Percentiles rank a stretch among this genome's conserved stretches.
Evolutionary conservation across 2,888 invertebrate species (phyloP).

Genomic region (Tachina grossa): DNA sequence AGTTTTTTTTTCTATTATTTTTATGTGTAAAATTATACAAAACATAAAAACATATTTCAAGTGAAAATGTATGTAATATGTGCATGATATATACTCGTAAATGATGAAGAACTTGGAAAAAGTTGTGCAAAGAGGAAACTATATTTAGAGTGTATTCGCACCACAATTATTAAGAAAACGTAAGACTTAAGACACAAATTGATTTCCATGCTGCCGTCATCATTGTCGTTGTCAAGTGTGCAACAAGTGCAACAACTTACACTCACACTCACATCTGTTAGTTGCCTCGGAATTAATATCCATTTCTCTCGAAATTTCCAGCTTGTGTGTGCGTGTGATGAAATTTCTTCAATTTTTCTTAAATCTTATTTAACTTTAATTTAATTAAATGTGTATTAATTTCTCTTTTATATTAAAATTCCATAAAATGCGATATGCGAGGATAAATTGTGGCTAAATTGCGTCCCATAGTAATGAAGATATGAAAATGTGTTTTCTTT

Average conservation of each 20-base stretch:
- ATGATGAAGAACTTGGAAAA: slow-evolving; percentile 69
- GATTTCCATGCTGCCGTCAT: slow-evolving; percentile 26
- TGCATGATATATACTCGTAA: slow-evolving; percentile 15
- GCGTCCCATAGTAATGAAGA: too few species aligned
- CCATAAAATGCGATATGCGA: too few species aligned
- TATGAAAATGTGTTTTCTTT: too few species aligned
- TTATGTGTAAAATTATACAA: slow-evolving; percentile 70
- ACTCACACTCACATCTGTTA: slow-evolving; percentile 40
- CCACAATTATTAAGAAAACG: slow-evolving; percentile 21
- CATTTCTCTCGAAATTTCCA: slow-evolving; percentile 60
- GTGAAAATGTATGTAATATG: slow-evolving; percentile 58
- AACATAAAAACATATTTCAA: slow-evolving; percentile 67
- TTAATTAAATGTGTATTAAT: too few species aligned
- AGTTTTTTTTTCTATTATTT: slow-evolving; percentile 64
- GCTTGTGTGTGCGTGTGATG: slow-evolving; percentile 58
- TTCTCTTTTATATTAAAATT: too few species aligned
- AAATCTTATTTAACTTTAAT: too few species aligned
- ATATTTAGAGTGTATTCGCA: slow-evolving; percentile 3
- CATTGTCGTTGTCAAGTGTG: background rate
- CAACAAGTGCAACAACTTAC: slow-evolving; percentile 56
- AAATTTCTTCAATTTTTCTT: background rate
- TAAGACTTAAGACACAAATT: slow-evolving; percentile 56
- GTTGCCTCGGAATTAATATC: slow-evolving; percentile 34
- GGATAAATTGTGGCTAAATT: too few species aligned
- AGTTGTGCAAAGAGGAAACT: slow-evolving; percentile 58